These are phyloP conservation scores for Hyphantria cunea DNA, from an alignment of 1,140 invertebrate species.

Conservation along the genomic window DNA sequence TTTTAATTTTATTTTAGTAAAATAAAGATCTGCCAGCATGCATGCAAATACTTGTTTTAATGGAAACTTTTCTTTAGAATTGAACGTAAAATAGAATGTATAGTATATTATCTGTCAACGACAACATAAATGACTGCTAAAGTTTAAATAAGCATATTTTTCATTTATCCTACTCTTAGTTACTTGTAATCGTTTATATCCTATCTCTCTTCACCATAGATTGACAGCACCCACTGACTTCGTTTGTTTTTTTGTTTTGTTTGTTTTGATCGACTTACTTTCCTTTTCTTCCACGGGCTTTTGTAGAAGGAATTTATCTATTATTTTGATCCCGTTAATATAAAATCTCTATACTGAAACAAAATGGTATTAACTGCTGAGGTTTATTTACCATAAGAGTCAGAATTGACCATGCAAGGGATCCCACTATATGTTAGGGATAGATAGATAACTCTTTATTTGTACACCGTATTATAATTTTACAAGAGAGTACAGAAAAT, in stretches of 20 bases:
- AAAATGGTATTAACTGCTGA: constrained; percentile 87
- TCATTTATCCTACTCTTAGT: neutral
- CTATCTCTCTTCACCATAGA: neutral
- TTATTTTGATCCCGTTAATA: constrained; percentile 39
- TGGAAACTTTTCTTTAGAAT: neutral
- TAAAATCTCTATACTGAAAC: constrained; percentile 45
- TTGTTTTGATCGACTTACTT: neutral
- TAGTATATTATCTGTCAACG: constrained; percentile 8
- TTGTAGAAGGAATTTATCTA: constrained; percentile 55
- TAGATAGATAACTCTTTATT: no score
- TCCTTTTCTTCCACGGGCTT: constrained; percentile 56
- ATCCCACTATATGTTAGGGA: no score
- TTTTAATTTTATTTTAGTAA: no score
- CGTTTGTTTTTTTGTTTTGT: no score
- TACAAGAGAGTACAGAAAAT: no score
- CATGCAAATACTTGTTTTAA: constrained; percentile 28
- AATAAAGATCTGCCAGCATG: constrained; percentile 11
- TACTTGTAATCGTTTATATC: neutral
- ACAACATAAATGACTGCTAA: constrained; percentile 1
- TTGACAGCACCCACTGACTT: neutral
- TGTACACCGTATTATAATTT: no score
- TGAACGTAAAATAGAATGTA: constrained; percentile 5
- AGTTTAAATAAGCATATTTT: neutral
- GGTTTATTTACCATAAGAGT: constrained; percentile 88
- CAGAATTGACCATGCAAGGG: constrained; percentile 94